Base-by-base conservation (phyloP, 2,113 vertebrate genomes). In the Octodon degus region DNA sequence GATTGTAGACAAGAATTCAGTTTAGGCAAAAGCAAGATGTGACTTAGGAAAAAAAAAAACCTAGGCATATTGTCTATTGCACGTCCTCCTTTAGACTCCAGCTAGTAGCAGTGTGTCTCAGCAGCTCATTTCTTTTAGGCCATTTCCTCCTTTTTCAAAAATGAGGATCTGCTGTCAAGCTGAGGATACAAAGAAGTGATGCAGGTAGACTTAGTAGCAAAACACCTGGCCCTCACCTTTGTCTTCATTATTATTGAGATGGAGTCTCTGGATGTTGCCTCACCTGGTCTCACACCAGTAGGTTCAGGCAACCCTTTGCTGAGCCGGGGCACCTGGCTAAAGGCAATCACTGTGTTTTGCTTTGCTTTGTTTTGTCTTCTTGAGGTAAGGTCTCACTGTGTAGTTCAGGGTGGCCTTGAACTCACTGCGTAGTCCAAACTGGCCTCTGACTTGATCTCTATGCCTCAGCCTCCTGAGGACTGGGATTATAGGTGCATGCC, bases 1-100 rank as follows among this genome's bases (percentile, higher is more conserved):
- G 94, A 83, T 85, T 90, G 85, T 32, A 85, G 96, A 70, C 40
- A 79, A 79, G 37, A 1, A 2, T 82, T 80, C 86, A 11, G 8
- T 60, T 80, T 93, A 30, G 82, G 50, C 93, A 63, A 50, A 32
- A 88, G 77, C 72, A 77, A 67, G 65, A n/a, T 86, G 47, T 30
- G 5, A 70, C 53, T 74, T 62, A 9, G 25, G 40, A 40, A 40
- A 19, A n/a, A 70, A 72, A 72, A 55, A 50, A 24, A 30, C 53
- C 50, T 1, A 47, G 55, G 27, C 14, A 5, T 43, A 1, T 63
- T 81, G 7, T 80, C 8, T 68, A 32, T 62, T 30, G 3, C 20
- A 0, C 86, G 43, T 85, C 43, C 68, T 24, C 84, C 70, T 70
- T 27, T 13, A 68, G 89, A 68, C 16, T 0, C 4, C 84, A 40